phyloP scores from a whole-genome alignment of 2,888 invertebrate genomes.

The Sarcophaga caerulescens region DNA sequence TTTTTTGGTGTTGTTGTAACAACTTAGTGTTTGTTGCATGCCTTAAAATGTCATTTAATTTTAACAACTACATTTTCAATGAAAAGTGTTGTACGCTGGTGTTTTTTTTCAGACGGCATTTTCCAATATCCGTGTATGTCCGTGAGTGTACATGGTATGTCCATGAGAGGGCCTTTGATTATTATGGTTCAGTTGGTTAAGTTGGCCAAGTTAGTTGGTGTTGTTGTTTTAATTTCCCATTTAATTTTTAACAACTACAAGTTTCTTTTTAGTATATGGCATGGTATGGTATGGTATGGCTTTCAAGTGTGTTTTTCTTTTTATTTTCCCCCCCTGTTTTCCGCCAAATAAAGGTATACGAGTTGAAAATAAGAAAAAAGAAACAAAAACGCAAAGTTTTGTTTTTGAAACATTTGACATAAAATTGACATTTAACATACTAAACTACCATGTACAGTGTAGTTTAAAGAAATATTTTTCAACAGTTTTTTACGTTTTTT shows the following conservation, averaged over 20 bases:
- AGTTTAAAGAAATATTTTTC: conserved; percentile 48
- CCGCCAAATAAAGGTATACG: conserved; percentile 52
- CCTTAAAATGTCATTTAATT: conserved; percentile 61
- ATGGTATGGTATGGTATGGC: background rate
- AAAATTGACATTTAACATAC: conserved; percentile 78
- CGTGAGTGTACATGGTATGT: no score
- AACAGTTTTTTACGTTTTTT: conserved; percentile 21
- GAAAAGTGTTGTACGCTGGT: conserved; percentile 42
- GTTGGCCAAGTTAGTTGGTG: conserved; percentile 19
- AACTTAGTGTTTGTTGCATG: conserved; percentile 49
- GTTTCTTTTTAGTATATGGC: conserved; percentile 8
- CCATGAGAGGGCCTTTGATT: background rate
- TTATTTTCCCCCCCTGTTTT: conserved; percentile 18
- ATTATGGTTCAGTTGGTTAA: background rate
- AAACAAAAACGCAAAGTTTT: background rate
- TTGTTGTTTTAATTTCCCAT: conserved; percentile 54
- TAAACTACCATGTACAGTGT: conserved; percentile 70
- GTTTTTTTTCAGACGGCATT: background rate
- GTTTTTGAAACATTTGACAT: conserved; percentile 72
- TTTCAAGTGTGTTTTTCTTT: background rate
- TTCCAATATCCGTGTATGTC: no score
- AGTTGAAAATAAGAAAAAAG: no score
- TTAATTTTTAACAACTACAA: conserved; percentile 60
- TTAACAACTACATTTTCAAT: conserved; percentile 65
- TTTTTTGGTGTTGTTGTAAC: background rate